phyloP scores from a whole-genome alignment of 2,113 vertebrate genomes.

The Desmodus rotundus region DNA sequence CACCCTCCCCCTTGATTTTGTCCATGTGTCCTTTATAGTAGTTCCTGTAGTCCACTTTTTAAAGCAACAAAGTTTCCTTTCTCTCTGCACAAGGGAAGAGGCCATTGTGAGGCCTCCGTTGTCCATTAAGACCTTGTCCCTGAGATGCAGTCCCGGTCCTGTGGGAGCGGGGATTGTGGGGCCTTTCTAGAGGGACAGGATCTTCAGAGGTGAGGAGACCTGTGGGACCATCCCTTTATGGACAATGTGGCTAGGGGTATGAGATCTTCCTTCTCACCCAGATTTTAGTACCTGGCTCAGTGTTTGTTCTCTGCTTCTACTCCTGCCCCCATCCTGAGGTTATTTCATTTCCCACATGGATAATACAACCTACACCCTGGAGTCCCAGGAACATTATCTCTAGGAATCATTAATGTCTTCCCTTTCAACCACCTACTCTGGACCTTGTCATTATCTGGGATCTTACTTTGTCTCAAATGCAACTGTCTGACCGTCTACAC shows the following conservation, averaged over 20 bases:
- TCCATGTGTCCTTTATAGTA: too few species aligned
- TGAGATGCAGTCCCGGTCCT: neutral
- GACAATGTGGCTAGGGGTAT: neutral
- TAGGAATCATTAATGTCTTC: neutral
- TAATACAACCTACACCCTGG: neutral
- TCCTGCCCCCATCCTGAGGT: neutral
- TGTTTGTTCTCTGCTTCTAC: slow-evolving; percentile 4
- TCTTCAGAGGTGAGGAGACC: neutral
- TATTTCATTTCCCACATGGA: slow-evolving; percentile 23
- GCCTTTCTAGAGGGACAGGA: neutral
- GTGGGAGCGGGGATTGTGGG: neutral
- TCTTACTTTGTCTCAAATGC: neutral
- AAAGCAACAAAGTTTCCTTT: neutral
- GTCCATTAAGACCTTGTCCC: neutral
- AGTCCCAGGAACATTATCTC: neutral
- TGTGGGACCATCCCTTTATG: neutral
- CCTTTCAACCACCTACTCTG: neutral
- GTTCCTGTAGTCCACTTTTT: too few species aligned
- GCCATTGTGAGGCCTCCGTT: neutral
- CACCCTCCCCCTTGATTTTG: too few species aligned
- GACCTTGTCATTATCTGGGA: neutral
- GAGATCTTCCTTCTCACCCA: neutral
- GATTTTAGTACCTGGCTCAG: neutral
- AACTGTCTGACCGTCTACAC: neutral
- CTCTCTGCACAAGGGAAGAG: neutral